phyloP scores from a whole-genome alignment of 2,888 invertebrate species.

The Laspeyria flexula region DNA sequence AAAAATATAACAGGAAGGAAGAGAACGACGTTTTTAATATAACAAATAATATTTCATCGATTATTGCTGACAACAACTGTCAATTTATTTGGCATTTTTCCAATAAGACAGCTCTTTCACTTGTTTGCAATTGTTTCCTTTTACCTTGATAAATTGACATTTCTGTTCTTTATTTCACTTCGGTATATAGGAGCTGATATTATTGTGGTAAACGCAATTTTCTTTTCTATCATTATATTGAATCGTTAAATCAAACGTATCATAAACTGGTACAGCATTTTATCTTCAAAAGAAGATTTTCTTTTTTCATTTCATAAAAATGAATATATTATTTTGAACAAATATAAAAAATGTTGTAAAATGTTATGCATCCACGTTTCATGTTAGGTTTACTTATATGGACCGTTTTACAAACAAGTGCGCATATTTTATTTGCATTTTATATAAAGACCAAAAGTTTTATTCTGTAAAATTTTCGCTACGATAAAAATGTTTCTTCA shows the following conservation, averaged over 20 bases:
- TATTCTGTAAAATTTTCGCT: too few relatives aligned
- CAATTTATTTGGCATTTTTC: slow-evolving; percentile 34
- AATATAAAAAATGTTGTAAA: not conserved
- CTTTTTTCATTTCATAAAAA: too few relatives aligned
- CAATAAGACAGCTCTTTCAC: slow-evolving; percentile 24
- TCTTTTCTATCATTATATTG: not conserved
- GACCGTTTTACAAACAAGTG: too few relatives aligned
- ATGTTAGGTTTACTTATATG: too few relatives aligned
- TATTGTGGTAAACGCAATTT: not conserved
- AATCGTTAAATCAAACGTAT: slow-evolving; percentile 1
- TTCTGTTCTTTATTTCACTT: slow-evolving; percentile 27
- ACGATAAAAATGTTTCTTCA: too few relatives aligned
- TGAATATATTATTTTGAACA: not conserved
- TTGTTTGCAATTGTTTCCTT: slow-evolving; percentile 29
- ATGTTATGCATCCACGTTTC: not conserved
- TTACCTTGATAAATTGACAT: slow-evolving; percentile 29
- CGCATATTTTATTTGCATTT: not conserved
- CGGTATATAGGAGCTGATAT: not conserved
- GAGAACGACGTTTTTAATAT: slow-evolving; percentile 16
- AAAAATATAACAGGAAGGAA: too few relatives aligned
- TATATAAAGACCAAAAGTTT: too few relatives aligned
- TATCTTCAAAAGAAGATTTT: too few relatives aligned
- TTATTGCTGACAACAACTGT: slow-evolving; percentile 40
- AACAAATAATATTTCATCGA: slow-evolving; percentile 29
- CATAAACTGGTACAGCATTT: not conserved